Evolutionary conservation across 2,113 vertebrate genomes (phyloP).

Genomic region (Corynorhinus townsendii): DNA sequence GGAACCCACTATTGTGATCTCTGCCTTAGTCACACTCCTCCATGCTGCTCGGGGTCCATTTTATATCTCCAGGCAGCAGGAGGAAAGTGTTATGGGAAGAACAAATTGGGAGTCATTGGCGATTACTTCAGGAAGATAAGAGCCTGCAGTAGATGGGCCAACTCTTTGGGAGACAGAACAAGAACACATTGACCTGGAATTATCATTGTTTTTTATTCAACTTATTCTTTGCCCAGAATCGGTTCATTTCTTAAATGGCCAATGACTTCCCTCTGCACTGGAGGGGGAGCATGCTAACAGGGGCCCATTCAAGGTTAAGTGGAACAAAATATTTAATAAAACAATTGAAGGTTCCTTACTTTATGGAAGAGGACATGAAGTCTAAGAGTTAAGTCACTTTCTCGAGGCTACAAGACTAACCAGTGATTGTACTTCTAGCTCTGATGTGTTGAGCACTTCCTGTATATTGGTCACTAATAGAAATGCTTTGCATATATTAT

Average conservation of each 20-base stretch:
- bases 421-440: neutral
- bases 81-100: neutral
- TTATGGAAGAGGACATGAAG: neutral
- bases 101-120: neutral
- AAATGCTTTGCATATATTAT: neutral
- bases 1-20: neutral
- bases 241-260: neutral
- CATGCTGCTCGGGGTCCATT: neutral
- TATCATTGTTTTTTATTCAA: neutral
- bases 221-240: neutral
- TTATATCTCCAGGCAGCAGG: neutral
- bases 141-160: neutral
- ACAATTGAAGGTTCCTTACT: neutral
- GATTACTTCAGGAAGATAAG: neutral
- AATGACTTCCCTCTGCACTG: neutral
- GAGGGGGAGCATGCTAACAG: neutral
- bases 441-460: neutral
- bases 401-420: neutral
- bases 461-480: neutral
- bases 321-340: neutral
- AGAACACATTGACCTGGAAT: constrained; percentile 12
- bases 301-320: neutral
- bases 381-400: neutral
- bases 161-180: neutral
- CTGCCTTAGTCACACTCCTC: neutral